Conservation (phyloP, 2,888 invertebrate genomes). For the Platycheirus rosarum region DNA sequence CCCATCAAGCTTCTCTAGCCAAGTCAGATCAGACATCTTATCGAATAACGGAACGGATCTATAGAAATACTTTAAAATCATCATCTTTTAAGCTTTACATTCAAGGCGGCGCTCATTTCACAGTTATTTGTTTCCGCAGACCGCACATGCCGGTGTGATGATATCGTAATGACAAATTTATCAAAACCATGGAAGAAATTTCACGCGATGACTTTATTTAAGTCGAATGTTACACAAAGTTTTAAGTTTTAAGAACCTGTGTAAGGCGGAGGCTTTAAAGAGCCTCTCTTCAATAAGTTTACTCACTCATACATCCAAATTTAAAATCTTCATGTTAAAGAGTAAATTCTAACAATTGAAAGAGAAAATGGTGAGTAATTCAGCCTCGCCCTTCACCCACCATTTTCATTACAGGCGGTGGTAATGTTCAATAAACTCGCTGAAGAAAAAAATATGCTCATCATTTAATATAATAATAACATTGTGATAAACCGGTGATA, state of each 20-base stretch:
- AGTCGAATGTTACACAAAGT: not conserved
- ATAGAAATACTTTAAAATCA: no score
- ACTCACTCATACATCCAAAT: not conserved
- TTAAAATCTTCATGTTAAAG: not conserved
- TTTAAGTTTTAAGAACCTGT: not conserved
- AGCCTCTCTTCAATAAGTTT: not conserved
- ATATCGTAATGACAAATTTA: not conserved
- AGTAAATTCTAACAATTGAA: constrained; percentile 6
- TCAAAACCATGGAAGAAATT: constrained; percentile 5
- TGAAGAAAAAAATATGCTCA: no score
- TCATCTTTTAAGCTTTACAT: no score
- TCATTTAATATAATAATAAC: no score
- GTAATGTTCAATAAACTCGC: no score
- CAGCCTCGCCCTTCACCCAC: not conserved
- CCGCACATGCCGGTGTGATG: constrained; percentile 4
- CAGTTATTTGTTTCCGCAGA: no score
- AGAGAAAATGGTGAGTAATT: constrained; percentile 4
- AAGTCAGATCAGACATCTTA: no score
- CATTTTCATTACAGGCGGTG: no score
- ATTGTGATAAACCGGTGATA: no score
- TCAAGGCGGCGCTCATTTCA: no score
- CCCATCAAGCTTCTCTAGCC: no score
- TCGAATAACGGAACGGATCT: no score
- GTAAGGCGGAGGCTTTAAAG: not conserved
- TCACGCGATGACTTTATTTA: constrained; percentile 11